Conservation (phyloP, 2,113 vertebrate genomes). For the Chamaea fasciata region DNA sequence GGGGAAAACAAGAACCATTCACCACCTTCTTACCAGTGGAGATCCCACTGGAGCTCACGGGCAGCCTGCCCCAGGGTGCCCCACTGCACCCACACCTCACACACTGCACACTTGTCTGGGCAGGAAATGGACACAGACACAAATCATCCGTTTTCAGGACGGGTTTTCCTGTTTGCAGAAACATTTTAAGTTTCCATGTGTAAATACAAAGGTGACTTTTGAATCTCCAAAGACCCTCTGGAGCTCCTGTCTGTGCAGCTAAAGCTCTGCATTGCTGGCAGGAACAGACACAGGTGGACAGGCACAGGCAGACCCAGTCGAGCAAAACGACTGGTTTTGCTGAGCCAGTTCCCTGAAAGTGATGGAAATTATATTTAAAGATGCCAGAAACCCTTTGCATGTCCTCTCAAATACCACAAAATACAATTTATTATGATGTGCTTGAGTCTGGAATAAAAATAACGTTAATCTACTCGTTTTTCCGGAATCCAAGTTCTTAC, state of each 20-base stretch:
- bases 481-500: neutral
- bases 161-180: neutral
- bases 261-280: neutral
- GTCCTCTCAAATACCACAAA: neutral
- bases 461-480: neutral
- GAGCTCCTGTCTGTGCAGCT: neutral
- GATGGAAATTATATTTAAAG: constrained; percentile 5
- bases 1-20: neutral
- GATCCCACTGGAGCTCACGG: neutral
- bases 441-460: neutral
- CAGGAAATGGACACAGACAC: neutral
- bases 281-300: neutral
- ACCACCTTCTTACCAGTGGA: neutral
- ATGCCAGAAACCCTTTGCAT: neutral
- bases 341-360: neutral
- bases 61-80: neutral
- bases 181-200: neutral
- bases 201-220: neutral
- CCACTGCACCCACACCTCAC: neutral
- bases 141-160: neutral
- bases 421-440: neutral
- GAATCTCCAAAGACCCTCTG: neutral
- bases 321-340: neutral
- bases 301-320: neutral
- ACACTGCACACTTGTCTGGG: fast-evolving